These are phyloP conservation scores for Tachypleus tridentatus DNA, from an alignment of 1,140 invertebrate species.

Conservation along the genomic window DNA sequence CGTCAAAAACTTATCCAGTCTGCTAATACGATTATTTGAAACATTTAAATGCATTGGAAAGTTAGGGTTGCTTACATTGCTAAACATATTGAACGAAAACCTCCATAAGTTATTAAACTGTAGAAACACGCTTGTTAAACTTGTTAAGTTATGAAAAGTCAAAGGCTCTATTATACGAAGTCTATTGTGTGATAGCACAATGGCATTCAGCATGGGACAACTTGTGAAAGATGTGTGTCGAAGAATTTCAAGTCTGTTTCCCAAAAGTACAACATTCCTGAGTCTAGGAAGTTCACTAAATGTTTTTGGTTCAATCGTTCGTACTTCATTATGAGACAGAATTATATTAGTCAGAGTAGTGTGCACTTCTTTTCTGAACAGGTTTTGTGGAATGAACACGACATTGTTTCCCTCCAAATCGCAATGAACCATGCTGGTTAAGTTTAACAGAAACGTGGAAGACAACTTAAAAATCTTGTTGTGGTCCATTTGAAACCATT, in stretches of 20 bases:
- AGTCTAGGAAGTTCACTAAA: conserved; percentile 50
- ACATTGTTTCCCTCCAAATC: conserved; percentile 76
- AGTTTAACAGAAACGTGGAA: conserved; percentile 43
- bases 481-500: conserved; percentile 76
- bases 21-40: no score
- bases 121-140: conserved; percentile 52
- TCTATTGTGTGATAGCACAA: conserved; percentile 45
- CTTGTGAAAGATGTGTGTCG: conserved; percentile 47
- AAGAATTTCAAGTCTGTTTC: conserved; percentile 51
- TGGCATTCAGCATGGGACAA: conserved; percentile 50
- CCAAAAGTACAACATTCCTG: conserved; percentile 54
- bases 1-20: no score
- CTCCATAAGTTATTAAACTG: conserved; percentile 56
- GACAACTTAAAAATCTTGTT: conserved; percentile 64
- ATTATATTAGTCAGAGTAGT: conserved; percentile 60
- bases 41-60: no score
- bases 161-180: conserved; percentile 32
- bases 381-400: conserved; percentile 39
- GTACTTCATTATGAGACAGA: conserved; percentile 57
- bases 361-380: conserved; percentile 55
- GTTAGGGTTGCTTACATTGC: conserved; percentile 19
- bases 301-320: conserved; percentile 43
- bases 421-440: conserved; percentile 64
- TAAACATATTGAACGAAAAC: conserved; percentile 62
- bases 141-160: conserved; percentile 53